These are phyloP conservation scores for Philaethria dido DNA, from an alignment of 2,888 invertebrate genomes.

Conservation along the genomic window DNA sequence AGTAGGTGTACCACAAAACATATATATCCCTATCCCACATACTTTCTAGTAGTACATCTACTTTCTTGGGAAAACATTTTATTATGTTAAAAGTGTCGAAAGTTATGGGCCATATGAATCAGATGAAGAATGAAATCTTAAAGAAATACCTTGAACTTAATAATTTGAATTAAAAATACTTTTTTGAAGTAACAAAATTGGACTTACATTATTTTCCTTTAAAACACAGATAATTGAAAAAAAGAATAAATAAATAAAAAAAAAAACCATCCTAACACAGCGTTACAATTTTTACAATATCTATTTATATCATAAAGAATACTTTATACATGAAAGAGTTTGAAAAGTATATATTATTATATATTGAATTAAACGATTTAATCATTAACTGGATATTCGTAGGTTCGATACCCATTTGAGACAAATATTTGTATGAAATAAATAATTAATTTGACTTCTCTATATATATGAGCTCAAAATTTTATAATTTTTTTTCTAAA, in stretches of 20 bases:
- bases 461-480: no score
- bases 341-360: slow-evolving; percentile 4
- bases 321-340: slow-evolving; percentile 31
- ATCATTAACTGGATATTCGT: not conserved
- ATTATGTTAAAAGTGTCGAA: no score
- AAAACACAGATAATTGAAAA: not conserved
- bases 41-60: no score
- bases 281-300: slow-evolving; percentile 34
- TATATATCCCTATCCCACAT: no score
- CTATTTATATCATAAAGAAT: slow-evolving; percentile 39
- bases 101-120: no score
- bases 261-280: slow-evolving; percentile 36
- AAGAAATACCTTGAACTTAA: no score
- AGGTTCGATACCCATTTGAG: not conserved
- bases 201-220: not conserved
- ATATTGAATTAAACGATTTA: slow-evolving; percentile 10
- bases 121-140: no score
- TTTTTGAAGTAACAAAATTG: not conserved
- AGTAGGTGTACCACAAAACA: no score
- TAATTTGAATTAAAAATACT: no score
- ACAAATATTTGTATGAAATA: not conserved
- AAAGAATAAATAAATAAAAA: slow-evolving; percentile 3
- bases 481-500: no score
- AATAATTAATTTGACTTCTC: no score
- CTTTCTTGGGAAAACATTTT: no score